Conservation (phyloP, 2,797 vertebrate species). For the Micropoecilia bifurca region DNA sequence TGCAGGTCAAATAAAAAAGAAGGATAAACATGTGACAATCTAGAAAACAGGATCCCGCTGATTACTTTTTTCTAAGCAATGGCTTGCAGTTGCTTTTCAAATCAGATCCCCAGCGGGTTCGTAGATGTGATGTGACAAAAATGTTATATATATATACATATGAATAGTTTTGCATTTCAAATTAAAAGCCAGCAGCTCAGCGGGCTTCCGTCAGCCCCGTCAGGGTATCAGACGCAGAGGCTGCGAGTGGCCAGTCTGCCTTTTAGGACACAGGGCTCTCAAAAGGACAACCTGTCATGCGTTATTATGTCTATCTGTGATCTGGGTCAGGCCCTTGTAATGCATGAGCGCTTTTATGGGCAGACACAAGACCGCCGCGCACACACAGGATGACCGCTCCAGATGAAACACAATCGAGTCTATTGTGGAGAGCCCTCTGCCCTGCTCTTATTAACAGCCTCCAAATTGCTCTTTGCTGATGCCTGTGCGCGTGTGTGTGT, state of each 20-base stretch:
- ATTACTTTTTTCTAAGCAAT: background rate
- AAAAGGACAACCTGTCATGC: constrained; percentile 79
- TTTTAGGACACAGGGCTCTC: constrained; percentile 72
- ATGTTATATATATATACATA: background rate
- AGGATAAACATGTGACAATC: background rate
- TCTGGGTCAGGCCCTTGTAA: constrained; percentile 76
- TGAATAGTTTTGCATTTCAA: background rate
- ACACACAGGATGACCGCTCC: constrained; percentile 37
- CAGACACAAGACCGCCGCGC: constrained; percentile 33
- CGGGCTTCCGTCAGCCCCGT: constrained; percentile 27
- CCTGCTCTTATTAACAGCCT: constrained; percentile 58
- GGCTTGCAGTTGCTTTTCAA: background rate
- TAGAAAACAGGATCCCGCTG: background rate
- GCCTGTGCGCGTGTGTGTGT: constrained; percentile 25
- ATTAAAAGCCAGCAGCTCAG: background rate
- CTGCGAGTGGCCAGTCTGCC: constrained; percentile 62
- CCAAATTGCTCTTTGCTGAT: constrained; percentile 42
- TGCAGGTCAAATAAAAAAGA: background rate
- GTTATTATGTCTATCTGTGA: constrained; percentile 75
- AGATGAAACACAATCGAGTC: constrained; percentile 62
- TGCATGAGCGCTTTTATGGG: constrained; percentile 67
- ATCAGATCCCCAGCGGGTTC: background rate
- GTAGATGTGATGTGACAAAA: background rate
- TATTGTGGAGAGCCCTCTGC: constrained; percentile 48
- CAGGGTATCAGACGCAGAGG: constrained; percentile 40